Conservation (phyloP, 1,140 invertebrate species). For the Pomacea maculata region DNA sequence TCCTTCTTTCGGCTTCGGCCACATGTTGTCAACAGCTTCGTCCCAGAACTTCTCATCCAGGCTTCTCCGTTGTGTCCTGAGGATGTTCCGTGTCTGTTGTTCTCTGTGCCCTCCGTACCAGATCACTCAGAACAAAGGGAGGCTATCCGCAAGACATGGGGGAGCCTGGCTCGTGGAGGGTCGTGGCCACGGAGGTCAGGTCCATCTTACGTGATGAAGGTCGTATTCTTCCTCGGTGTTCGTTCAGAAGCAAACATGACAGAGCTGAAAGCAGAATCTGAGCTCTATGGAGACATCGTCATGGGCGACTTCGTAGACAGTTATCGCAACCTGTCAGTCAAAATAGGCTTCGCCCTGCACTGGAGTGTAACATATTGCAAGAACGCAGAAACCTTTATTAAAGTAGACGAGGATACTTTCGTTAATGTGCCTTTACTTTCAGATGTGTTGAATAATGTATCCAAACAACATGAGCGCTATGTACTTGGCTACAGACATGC, state of each 20-base stretch:
- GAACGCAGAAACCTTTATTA: slow-evolving; percentile 5
- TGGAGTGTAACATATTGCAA: slow-evolving; percentile 11
- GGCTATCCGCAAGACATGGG: slow-evolving; percentile 55
- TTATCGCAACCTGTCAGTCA: slow-evolving; percentile 32
- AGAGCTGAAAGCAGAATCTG: slow-evolving; percentile 28
- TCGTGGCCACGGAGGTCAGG: neutral
- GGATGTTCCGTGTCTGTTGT: slow-evolving; percentile 26
- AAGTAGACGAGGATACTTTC: slow-evolving; percentile 23
- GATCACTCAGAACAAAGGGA: slow-evolving; percentile 33
- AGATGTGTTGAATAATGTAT: neutral
- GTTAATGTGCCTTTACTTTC: slow-evolving; percentile 4
- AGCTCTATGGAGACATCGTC: slow-evolving; percentile 43
- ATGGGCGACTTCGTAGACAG: slow-evolving; percentile 50
- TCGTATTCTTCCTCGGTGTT: slow-evolving; percentile 27
- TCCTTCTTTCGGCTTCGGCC: slow-evolving; percentile 1
- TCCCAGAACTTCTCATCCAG: neutral
- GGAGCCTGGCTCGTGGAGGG: slow-evolving; percentile 17
- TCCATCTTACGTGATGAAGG: slow-evolving; percentile 14
- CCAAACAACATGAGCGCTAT: neutral
- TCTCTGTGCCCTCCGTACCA: slow-evolving; percentile 45
- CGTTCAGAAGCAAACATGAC: neutral
- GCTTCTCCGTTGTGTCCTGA: slow-evolving; percentile 1
- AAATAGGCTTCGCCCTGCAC: neutral
- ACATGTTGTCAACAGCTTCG: neutral
- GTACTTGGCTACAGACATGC: neutral